phyloP scores from a whole-genome alignment of 2,113 vertebrate species.

The Psophia crepitans region DNA sequence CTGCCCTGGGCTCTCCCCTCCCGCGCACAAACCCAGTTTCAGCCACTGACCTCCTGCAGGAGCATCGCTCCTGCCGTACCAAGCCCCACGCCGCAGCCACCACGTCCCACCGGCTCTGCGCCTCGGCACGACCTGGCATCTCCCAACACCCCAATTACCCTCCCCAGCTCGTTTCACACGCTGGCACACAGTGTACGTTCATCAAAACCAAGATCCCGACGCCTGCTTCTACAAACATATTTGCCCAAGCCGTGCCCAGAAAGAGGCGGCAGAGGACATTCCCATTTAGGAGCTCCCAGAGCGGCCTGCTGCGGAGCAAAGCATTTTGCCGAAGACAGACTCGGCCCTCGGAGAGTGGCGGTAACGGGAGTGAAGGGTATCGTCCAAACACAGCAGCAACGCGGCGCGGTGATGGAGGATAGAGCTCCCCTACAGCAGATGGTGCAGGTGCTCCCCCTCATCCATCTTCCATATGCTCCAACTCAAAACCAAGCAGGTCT shows the following conservation, averaged over 20 bases:
- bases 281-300: neutral
- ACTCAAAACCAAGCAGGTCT: neutral
- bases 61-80: fast-evolving
- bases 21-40: neutral
- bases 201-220: fast-evolving
- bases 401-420: neutral
- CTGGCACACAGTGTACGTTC: fast-evolving
- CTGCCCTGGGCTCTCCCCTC: neutral
- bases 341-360: fast-evolving
- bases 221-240: neutral
- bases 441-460: neutral
- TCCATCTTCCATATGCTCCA: neutral
- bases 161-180: neutral
- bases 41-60: neutral
- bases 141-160: neutral
- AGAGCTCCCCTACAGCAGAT: neutral
- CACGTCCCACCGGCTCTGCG: fast-evolving
- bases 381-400: neutral
- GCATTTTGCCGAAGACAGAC: neutral
- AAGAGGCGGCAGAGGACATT: neutral
- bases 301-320: neutral
- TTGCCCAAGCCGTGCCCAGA: neutral
- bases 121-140: fast-evolving
- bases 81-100: fast-evolving
- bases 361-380: neutral